Base-by-base conservation (phyloP, 2,113 vertebrate species). In the Anarhynchus alexandrinus region DNA sequence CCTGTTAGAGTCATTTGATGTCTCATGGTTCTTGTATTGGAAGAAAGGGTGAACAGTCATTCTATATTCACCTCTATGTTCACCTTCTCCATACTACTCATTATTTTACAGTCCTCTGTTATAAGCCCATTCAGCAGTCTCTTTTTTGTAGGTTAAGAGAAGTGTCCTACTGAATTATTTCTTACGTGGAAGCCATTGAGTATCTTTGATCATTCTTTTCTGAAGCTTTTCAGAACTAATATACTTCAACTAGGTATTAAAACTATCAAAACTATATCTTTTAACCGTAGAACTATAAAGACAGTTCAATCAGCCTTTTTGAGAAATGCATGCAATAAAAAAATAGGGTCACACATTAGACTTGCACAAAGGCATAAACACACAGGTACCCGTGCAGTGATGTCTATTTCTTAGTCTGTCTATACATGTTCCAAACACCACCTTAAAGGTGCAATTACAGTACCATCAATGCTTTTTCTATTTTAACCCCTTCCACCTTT, bases 91-190 rank as follows among this genome's bases (percentile, higher is more conserved):
- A 67, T 1, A 0, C 8, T 84, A 87, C 55, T 96, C 93, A 74
- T 95, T 96, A 95, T 96, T 92, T 96, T 94, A 47, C 59, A 86
- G 59, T 58, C 26, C 47, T 86, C n/a, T 91, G 19, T 94, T 96
- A 80, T 38, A 89, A 96, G 61, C 18, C 47, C 36, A 59, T 94
- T 94, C 95, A 94, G 18, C 16, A 86, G 3, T 15, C 22, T 59
- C 54, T 73, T 90, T 95, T 86, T 76, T 62, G 43, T 64, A 83
- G 79, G 51, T 70, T 88, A 88, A 90, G 80, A 78, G 64, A 95
- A 78, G 59, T 70, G 29, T 95, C 93, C 86, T 84, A 94, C 91
- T 95, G 94, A 94, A 96, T 96, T 96, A 94, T 91, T 93, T 96
- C 93, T 94, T 90, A 86, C 6, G 1, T 82, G 38, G 86, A 95